A percentile compares a stretch with the other conserved stretches of the same genome.
These are phyloP conservation scores for Callionymus lyra DNA, from an alignment of 2,113 vertebrate genomes.

Conservation along the genomic window DNA sequence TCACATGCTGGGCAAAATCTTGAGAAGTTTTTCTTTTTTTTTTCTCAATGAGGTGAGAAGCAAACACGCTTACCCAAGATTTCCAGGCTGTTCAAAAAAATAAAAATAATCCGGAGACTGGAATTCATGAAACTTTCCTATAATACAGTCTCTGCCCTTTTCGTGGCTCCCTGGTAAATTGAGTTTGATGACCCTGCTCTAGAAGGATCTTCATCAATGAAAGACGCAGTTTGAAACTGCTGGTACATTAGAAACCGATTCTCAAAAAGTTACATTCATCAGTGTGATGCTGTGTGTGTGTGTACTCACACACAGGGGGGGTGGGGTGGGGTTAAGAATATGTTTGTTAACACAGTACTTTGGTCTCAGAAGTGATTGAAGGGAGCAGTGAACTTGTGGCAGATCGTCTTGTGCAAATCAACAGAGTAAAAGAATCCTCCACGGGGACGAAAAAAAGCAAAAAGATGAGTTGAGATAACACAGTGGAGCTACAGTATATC, in stretches of 20 bases:
- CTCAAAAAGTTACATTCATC: slow-evolving; percentile 5
- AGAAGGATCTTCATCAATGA: too few relatives aligned
- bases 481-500: slow-evolving; percentile 56
- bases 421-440: neutral
- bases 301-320: neutral
- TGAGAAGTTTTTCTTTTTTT: too few relatives aligned
- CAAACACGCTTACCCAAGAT: too few relatives aligned
- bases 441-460: too few relatives aligned
- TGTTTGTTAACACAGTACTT: slow-evolving; percentile 68
- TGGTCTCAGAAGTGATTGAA: slow-evolving; percentile 63
- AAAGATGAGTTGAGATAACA: slow-evolving; percentile 21
- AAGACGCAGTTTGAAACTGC: slow-evolving; percentile 26
- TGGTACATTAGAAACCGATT: slow-evolving; percentile 19
- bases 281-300: neutral
- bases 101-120: too few relatives aligned
- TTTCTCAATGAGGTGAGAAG: too few relatives aligned
- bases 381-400: slow-evolving; percentile 52
- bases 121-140: too few relatives aligned
- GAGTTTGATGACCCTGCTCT: too few relatives aligned
- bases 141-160: too few relatives aligned
- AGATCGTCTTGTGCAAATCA: slow-evolving; percentile 43
- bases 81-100: too few relatives aligned
- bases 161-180: too few relatives aligned
- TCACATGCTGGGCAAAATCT: too few relatives aligned
- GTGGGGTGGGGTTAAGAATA: slow-evolving; percentile 26